Evolutionary conservation across 2,888 invertebrate genomes (phyloP), one percentile per base, ranked within the genome.

Genomic region (Hedya salicella): DNA sequence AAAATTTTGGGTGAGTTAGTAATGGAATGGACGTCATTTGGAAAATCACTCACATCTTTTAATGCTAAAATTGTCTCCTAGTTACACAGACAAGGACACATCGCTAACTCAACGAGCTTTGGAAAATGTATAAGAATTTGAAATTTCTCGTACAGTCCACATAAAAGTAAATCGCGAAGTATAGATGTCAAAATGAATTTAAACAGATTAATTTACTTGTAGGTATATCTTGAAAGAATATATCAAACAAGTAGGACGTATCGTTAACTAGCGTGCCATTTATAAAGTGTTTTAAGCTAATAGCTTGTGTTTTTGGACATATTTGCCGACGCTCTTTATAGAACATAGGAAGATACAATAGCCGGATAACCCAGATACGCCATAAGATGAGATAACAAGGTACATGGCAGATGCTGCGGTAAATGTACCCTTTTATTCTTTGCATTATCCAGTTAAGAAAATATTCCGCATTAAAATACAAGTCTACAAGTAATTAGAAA

Each of bases 31-130:
- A 8, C 16, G 16, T 44, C 36, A 25, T 52, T 44, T 56, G 25
- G 13, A 44, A 56, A 44, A 56, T 56, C 13, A 17, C 11, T 46
- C 57, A 50, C 44, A 59, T 52, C 21, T 60, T 60, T 65, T 65
- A 60, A 60, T 60, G 60, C 53, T 65, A 53, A 48, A 46, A 65
- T 46, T 53, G 59, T 53, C 39, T 46, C 53, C 65, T 60, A 60
- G 65, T 60, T 65, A 19, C 36, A n/a, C 36, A 53, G 65, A 48
- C 60, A 60, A 59, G 21, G 65, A 65, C 40, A 53, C 53, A 65
- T 65, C 52, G 60, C 40, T 52, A 48, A 48, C 52, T 53, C 53
- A 17, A 21, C 14, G 25, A 19, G 46, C 52, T 53, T 46, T 25
- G 57, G 39, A 52, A 17, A 53, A 60, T 53, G 44, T 44, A 50